phyloP scores from a whole-genome alignment of 2,888 invertebrate species.

The Cartodere bifasciata region DNA sequence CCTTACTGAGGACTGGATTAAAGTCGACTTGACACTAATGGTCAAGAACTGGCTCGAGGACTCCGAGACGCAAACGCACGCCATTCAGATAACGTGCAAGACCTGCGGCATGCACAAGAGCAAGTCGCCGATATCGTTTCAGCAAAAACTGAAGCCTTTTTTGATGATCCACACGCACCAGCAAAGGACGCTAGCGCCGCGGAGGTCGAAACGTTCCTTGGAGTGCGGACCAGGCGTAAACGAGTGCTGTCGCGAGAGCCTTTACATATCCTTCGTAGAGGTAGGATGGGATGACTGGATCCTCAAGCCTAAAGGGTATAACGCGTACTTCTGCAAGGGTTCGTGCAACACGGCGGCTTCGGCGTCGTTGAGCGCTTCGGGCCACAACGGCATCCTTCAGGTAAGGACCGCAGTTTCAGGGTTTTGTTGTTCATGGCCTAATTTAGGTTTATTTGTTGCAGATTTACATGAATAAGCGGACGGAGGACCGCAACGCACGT shows the following conservation, averaged over 20 bases:
- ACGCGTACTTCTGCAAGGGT: conserved; percentile 80
- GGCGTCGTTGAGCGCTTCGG: conserved; percentile 47
- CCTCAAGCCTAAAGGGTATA: conserved; percentile 66
- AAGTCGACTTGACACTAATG: conserved; percentile 64
- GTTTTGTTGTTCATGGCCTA: background rate
- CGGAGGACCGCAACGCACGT: conserved; percentile 25
- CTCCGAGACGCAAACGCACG: conserved; percentile 50
- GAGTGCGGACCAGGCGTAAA: conserved; percentile 57
- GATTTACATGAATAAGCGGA: background rate
- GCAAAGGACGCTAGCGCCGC: conserved; percentile 32
- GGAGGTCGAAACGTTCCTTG: conserved; percentile 39
- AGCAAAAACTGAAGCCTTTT: conserved; percentile 60
- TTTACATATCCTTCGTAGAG: conserved; percentile 71
- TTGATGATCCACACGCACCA: conserved; percentile 61
- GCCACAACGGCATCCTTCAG: conserved; percentile 63
- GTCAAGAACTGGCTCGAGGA: conserved; percentile 65
- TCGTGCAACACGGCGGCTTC: conserved; percentile 63
- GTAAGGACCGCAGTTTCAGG: conserved; percentile 37
- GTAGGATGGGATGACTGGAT: conserved; percentile 88
- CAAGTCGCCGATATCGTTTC: conserved; percentile 54
- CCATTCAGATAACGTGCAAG: conserved; percentile 64
- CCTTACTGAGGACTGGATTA: conserved; percentile 67
- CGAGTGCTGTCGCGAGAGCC: conserved; percentile 72
- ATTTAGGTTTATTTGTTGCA: background rate
- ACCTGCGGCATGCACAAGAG: conserved; percentile 56